Percentiles rank a stretch among this genome's conserved stretches.
These are phyloP conservation scores for Oscheius myriophilus DNA, from an alignment of 2,888 invertebrate species.

Conservation along the genomic window DNA sequence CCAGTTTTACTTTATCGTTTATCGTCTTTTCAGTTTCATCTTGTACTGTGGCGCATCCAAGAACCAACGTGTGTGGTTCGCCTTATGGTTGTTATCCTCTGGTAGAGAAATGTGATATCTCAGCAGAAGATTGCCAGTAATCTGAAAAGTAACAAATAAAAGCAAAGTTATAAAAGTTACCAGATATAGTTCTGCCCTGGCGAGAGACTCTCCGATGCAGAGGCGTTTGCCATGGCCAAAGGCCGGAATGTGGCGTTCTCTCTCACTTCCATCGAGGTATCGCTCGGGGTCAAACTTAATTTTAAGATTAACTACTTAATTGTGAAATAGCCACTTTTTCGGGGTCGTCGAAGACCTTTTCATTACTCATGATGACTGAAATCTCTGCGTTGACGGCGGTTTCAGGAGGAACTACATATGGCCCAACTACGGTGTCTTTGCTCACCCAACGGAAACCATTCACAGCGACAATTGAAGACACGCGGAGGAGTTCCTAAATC, in stretches of 20 bases:
- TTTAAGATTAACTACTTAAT: too few species aligned
- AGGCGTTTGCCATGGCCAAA: slow-evolving; percentile 13
- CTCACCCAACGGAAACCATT: slow-evolving; percentile 3
- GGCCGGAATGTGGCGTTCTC: background rate
- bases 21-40: too few species aligned
- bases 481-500: slow-evolving; percentile 12
- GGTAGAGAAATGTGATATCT: too few species aligned
- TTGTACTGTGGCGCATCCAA: too few species aligned
- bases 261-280: background rate
- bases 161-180: background rate
- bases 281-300: slow-evolving; percentile 19
- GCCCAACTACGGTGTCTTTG: slow-evolving; percentile 3
- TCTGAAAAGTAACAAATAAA: background rate
- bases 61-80: too few species aligned
- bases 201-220: slow-evolving; percentile 15
- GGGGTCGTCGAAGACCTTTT: slow-evolving; percentile 13
- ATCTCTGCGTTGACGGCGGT: slow-evolving; percentile 3
- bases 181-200: slow-evolving; percentile 15
- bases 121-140: background rate
- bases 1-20: too few species aligned
- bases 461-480: slow-evolving; percentile 2
- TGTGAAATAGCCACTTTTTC: too few species aligned
- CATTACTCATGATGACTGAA: slow-evolving; percentile 11
- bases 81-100: too few species aligned
- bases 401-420: slow-evolving; percentile 1